Evolutionary conservation across 2,797 vertebrate genomes (phyloP).

Genomic region (Cheirogaleus major): DNA sequence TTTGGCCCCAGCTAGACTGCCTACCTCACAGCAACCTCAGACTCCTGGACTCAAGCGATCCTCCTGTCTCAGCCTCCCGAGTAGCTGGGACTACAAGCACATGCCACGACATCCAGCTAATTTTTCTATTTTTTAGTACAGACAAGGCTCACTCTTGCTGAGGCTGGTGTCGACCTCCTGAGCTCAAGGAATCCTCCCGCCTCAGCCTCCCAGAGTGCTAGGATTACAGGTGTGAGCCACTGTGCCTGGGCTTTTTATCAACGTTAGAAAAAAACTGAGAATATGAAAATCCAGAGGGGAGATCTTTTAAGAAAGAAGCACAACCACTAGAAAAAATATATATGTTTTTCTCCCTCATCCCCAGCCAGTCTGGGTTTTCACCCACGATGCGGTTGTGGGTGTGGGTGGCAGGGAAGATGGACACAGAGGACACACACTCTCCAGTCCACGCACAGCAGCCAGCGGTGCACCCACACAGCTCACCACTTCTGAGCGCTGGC

Average conservation of each 20-base stretch:
- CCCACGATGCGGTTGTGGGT: background rate
- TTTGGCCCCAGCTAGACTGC: too few relatives aligned
- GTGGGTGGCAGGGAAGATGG: background rate
- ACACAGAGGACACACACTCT: fast-evolving
- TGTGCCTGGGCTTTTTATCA: fast-evolving
- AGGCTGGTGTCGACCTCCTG: too few relatives aligned
- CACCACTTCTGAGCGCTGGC: background rate
- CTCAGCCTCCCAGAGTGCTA: too few relatives aligned
- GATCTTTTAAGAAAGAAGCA: conserved; percentile 13
- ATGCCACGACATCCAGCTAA: too few relatives aligned
- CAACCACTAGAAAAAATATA: background rate
- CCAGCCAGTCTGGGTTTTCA: background rate
- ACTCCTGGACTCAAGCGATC: too few relatives aligned
- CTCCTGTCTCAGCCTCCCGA: too few relatives aligned
- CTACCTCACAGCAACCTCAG: too few relatives aligned
- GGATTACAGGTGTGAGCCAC: too few relatives aligned
- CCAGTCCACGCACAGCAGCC: fast-evolving
- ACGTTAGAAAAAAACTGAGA: background rate
- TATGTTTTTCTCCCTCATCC: background rate
- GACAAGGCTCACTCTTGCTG: too few relatives aligned
- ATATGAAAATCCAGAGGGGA: background rate
- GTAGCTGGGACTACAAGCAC: too few relatives aligned
- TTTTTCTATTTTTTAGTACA: too few relatives aligned
- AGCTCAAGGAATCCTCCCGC: too few relatives aligned
- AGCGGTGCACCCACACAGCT: background rate